phyloP scores from a whole-genome alignment of 2,797 vertebrate species.

The Podargus strigoides region DNA sequence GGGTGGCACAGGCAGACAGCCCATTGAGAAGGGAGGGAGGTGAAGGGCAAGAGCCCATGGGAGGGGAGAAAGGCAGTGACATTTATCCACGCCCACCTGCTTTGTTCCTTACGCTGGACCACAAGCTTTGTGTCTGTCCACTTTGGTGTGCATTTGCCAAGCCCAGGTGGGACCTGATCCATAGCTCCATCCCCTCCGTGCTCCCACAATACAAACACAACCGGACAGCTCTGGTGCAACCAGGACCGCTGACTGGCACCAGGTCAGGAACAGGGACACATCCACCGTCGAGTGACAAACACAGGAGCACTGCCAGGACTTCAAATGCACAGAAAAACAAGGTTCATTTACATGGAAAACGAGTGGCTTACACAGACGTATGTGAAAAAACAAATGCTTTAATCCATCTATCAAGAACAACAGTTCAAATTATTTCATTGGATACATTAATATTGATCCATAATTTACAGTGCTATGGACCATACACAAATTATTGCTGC shows the following conservation, averaged over 20 bases:
- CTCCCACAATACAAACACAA: neutral
- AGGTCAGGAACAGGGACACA: neutral
- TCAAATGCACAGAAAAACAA: neutral
- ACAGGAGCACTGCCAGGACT: neutral
- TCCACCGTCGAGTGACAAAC: neutral
- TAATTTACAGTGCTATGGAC: conserved; percentile 82
- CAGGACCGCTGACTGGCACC: neutral
- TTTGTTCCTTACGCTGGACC: neutral
- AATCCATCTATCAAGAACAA: conserved; percentile 87
- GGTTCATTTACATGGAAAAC: conserved; percentile 56
- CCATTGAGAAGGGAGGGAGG: neutral
- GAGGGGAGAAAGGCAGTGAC: neutral
- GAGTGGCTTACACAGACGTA: conserved; percentile 55
- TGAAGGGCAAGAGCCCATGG: accelerated
- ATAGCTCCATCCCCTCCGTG: neutral
- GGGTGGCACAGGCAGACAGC: neutral
- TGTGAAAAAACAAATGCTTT: conserved; percentile 84
- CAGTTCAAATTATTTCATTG: conserved; percentile 78
- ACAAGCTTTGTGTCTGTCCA: neutral
- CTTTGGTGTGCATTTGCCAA: neutral
- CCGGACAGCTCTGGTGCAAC: neutral
- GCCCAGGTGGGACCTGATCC: neutral
- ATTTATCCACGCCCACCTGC: neutral
- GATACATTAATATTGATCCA: conserved; percentile 81
- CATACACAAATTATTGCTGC: conserved; percentile 80